Base-by-base conservation (phyloP, 2,888 invertebrate genomes). In the Diarsia rubi region DNA sequence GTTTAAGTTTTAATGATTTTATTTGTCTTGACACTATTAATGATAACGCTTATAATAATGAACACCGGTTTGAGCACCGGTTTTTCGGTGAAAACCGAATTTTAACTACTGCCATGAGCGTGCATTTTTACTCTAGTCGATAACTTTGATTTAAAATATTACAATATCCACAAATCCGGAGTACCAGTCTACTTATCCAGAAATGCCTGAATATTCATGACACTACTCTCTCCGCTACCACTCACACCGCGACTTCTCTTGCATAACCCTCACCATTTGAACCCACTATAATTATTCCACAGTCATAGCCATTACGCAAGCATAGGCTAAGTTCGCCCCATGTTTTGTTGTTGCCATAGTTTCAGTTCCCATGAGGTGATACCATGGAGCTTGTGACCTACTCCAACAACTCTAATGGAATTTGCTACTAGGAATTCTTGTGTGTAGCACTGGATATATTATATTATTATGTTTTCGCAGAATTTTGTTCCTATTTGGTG, bases 241-340 rank as follows among this genome's bases (percentile, higher is more conserved):
- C 24, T 81, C 21, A 8, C 31, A 68, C 90, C 79, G 14, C 63
- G 81, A 83, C 85, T 73, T 81, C 57, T 69, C 85, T 93, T 93
- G 89, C 92, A 91, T 90, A 92, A 92, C 89, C 68, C 76, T 79
- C 80, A 88, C 82, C 83, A 88, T 91, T 89, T 87, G 86, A 89
- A 91, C 88, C 88, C 84, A 78, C 84, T 82, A 88, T 90, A 90
- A 93, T 93, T 91, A 92, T 92, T 89, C 86, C 70, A 75, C 78
- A 84, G 77, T 68, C 47, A 73, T 52, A 66, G 21, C 37, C 67
- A 75, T 85, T 85, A 79, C 70, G 74, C 71, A 75, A 91, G 88
- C 88, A 88, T 86, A 75, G 82, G 81, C 64, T 69, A 86, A 87
- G 82, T 85, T 82, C 67, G 44, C 71, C 73, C 79, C 68, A 69